phyloP scores from a whole-genome alignment of 2,888 invertebrate genomes.

The Dusona sp. region DNA sequence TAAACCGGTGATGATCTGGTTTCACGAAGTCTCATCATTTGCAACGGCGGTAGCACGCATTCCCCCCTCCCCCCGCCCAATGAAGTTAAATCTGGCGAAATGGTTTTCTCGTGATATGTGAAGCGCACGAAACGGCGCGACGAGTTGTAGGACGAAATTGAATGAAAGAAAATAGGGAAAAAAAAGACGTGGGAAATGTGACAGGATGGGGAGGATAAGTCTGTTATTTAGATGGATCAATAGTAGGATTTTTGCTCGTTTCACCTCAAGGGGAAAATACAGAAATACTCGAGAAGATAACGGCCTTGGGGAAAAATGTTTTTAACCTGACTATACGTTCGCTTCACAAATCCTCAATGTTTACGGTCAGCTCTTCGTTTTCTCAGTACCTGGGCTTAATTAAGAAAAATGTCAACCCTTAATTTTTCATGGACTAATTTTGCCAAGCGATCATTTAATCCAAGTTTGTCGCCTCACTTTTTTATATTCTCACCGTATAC shows the following conservation, averaged over 20 bases:
- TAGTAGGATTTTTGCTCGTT: slow-evolving; percentile 41
- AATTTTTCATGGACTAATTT: background rate
- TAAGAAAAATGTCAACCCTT: background rate
- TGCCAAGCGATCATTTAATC: background rate
- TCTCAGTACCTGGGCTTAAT: background rate
- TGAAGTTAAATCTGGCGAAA: slow-evolving; percentile 34
- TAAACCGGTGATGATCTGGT: slow-evolving; percentile 37
- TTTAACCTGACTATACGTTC: slow-evolving; percentile 10
- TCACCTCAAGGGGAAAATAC: background rate
- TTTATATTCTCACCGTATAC: background rate
- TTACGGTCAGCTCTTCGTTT: background rate
- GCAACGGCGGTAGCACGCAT: background rate
- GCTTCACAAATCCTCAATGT: slow-evolving; percentile 50
- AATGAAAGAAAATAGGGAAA: slow-evolving; percentile 7
- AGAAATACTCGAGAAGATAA: background rate
- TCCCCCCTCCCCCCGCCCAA: slow-evolving; percentile 25
- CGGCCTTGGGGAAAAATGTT: slow-evolving; percentile 1
- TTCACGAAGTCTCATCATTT: slow-evolving; percentile 37
- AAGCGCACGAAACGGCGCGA: slow-evolving; percentile 25
- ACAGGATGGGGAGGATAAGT: slow-evolving; percentile 49
- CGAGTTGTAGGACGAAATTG: background rate
- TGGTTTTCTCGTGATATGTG: slow-evolving; percentile 34
- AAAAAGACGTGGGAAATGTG: slow-evolving; percentile 27
- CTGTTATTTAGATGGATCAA: slow-evolving; percentile 59
- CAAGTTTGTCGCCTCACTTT: background rate